Evolutionary conservation across 2,888 invertebrate genomes (phyloP), one percentile per base, ranked within the genome.

Genomic region (Orthosia gracilis): DNA sequence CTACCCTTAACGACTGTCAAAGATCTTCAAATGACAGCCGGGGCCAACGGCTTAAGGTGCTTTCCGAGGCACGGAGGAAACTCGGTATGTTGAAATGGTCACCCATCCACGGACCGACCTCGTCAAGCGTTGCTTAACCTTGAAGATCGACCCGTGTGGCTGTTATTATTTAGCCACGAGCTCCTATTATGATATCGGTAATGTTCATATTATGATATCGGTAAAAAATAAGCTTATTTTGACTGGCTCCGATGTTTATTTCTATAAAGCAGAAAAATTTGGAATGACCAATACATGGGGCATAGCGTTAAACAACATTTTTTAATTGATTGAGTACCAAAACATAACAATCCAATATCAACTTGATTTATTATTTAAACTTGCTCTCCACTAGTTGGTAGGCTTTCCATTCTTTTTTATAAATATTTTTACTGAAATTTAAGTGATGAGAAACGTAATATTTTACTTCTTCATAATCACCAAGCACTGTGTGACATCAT

Each of bases 261-360:
- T 18, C 17, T 26, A 54, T 9, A 68, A 26, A 15, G 15, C 31
- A 40, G 18, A 57, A 71, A 71, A 57, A 18, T n/a, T 52, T 4
- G 45, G 0, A 45, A 15, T 59, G 17, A 31, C 1, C 4, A 52
- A 23, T 31, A 67, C 23, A 49, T n/a, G n/a, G 5, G 4, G 13
- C 3, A 59, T n/a, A 21, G 18, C 13, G n/a, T 62, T 63, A 49
- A 57, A 71, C 12, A 52, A 63, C 15, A 52, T 59, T 63, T 70
- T 63, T 49, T 49, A 52, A 64, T 80, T 73, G 13, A 54, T 40
- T 80, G 12, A 49, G 73, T 73, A 64, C 73, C 76, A 64, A 54
- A 80, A 59, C 76, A 80, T 7, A 80, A 76, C 76, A 73, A 54
- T 76, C 26, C 17, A 47, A 62, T 40, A 50, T 13, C 17, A 52